These are phyloP conservation scores for Ophioninae sp. DNA, from an alignment of 2,888 invertebrate genomes.

Conservation along the genomic window DNA sequence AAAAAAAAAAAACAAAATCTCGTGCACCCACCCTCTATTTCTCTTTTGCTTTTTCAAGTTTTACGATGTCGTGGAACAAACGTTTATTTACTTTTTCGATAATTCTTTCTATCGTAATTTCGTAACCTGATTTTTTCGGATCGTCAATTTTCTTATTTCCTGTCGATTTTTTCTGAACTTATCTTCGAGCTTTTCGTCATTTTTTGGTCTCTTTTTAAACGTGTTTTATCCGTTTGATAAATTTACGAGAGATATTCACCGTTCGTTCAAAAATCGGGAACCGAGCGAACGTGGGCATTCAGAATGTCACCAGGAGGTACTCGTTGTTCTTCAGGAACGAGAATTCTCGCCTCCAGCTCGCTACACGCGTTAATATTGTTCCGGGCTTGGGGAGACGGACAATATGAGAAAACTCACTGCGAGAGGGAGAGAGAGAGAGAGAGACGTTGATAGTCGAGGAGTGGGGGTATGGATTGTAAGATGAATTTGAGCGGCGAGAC, in stretches of 20 bases:
- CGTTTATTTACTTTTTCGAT: neutral
- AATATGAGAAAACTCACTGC: constrained; percentile 55
- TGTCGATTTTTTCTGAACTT: neutral
- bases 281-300: constrained; percentile 69
- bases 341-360: constrained; percentile 44
- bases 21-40: too few relatives aligned
- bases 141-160: constrained; percentile 6
- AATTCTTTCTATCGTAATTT: neutral
- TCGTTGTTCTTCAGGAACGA: constrained; percentile 66
- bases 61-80: neutral
- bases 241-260: constrained; percentile 73
- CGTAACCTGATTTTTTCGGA: neutral
- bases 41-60: neutral
- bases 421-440: constrained; percentile 27
- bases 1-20: too few relatives aligned
- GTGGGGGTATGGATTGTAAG: constrained; percentile 69
- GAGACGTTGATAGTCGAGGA: constrained; percentile 4
- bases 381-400: constrained; percentile 33
- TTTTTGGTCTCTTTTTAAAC: neutral
- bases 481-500: constrained; percentile 78
- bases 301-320: constrained; percentile 34
- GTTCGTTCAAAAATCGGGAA: constrained; percentile 68
- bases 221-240: constrained; percentile 62
- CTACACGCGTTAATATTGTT: constrained; percentile 39
- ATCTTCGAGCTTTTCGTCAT: neutral